These are phyloP conservation scores for Baccha elongata DNA, from an alignment of 2,888 invertebrate species.

Conservation along the genomic window DNA sequence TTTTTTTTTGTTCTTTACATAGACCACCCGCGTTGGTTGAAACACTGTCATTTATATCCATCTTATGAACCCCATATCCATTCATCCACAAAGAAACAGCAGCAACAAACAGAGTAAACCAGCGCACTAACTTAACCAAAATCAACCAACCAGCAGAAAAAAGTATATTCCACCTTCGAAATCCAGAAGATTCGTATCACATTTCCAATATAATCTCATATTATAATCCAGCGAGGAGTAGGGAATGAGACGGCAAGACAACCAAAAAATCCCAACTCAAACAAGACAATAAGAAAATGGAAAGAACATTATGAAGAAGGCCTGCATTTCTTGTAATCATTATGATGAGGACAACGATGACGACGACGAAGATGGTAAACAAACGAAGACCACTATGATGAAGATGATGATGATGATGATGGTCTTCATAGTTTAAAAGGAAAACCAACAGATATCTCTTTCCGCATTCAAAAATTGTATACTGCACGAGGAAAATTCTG, in stretches of 20 bases:
- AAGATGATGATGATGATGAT: constrained; percentile 29
- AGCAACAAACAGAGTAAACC: constrained; percentile 13
- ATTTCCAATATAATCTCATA: constrained; percentile 74
- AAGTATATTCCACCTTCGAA: constrained; percentile 59
- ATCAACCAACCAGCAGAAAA: constrained; percentile 49
- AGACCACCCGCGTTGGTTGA: constrained; percentile 67
- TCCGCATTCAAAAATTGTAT: constrained; percentile 63
- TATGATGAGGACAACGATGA: constrained; percentile 55
- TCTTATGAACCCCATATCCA: constrained; percentile 45
- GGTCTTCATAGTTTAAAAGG: constrained; percentile 59
- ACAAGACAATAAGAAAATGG: constrained; percentile 34
- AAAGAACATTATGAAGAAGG: constrained; percentile 19
- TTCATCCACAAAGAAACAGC: constrained; percentile 50
- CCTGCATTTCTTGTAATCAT: constrained; percentile 67
- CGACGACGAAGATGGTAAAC: constrained; percentile 13
- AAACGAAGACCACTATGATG: constrained; percentile 26
- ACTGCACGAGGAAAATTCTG: constrained; percentile 46
- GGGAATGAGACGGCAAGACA: constrained; percentile 8
- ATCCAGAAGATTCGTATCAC: constrained; percentile 68
- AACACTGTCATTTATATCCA: constrained; percentile 61
- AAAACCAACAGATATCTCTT: constrained; percentile 52
- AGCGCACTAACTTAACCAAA: constrained; percentile 43
- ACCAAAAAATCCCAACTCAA: neutral
- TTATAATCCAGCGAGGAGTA: constrained; percentile 63
- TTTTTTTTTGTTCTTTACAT: neutral